Percentiles rank a stretch among this genome's conserved stretches.
Evolutionary conservation across 1,140 invertebrate genomes (phyloP).

Genomic region (Drosophila carrolli): DNA sequence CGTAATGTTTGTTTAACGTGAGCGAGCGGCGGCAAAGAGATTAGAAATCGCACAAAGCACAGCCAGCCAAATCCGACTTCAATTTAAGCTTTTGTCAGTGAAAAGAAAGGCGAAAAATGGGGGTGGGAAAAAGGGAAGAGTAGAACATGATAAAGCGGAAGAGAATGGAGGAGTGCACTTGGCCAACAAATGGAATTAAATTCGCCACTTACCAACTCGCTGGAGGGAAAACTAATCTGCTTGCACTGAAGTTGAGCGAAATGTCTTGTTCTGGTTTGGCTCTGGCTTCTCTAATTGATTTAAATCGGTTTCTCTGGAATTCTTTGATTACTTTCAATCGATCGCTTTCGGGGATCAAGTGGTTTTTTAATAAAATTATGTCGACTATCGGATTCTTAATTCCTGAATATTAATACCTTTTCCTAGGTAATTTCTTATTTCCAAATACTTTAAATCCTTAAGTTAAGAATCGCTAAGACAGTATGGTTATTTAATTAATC

Average conservation of each 20-base stretch:
- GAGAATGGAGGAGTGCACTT: slow-evolving; percentile 7
- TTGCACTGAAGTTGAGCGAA: slow-evolving; percentile 23
- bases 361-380: too few relatives aligned
- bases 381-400: too few relatives aligned
- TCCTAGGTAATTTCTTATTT: too few relatives aligned
- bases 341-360: not conserved
- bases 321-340: slow-evolving; percentile 20
- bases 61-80: slow-evolving; percentile 42
- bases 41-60: slow-evolving; percentile 52
- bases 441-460: too few relatives aligned
- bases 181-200: slow-evolving; percentile 45
- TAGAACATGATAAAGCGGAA: not conserved
- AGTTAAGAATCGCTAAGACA: too few relatives aligned
- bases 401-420: too few relatives aligned
- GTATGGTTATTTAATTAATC: not conserved
- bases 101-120: not conserved
- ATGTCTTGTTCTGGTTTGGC: slow-evolving; percentile 1
- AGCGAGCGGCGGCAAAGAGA: slow-evolving; percentile 57
- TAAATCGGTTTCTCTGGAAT: slow-evolving; percentile 17
- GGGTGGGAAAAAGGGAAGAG: not conserved
- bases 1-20: slow-evolving; percentile 74
- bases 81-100: slow-evolving; percentile 50
- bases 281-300: slow-evolving; percentile 28
- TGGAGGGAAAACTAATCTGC: slow-evolving; percentile 33
- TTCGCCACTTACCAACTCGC: slow-evolving; percentile 28